Percentiles rank a stretch among this genome's conserved stretches.
Evolutionary conservation across 2,888 invertebrate species (phyloP).

Genomic region (Drosophila siamana): DNA sequence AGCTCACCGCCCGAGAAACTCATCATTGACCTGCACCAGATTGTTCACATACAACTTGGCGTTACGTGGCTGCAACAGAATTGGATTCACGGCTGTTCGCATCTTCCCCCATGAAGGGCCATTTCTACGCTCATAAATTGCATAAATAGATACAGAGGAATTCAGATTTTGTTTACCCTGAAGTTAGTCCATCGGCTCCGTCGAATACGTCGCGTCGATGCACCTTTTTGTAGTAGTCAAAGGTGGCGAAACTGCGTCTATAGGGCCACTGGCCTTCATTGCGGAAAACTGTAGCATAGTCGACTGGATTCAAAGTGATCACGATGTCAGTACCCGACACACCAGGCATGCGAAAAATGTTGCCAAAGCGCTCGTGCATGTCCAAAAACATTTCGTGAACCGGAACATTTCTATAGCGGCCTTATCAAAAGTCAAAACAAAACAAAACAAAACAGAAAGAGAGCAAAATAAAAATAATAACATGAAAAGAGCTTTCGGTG

Average conservation of each 20-base stretch:
- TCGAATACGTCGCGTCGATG: constrained; percentile 64
- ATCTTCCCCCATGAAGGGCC: constrained; percentile 89
- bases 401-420: constrained; percentile 56
- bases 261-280: constrained; percentile 86
- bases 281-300: constrained; percentile 86
- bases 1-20: constrained; percentile 81
- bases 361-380: constrained; percentile 81
- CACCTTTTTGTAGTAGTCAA: constrained; percentile 83
- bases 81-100: constrained; percentile 89
- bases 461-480: not conserved
- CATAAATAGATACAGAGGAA: not conserved
- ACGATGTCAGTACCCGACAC: constrained; percentile 82
- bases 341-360: constrained; percentile 84
- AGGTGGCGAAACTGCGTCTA: constrained; percentile 83
- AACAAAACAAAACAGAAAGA: not conserved
- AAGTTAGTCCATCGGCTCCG: constrained; percentile 65
- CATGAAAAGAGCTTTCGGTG: constrained; percentile 14
- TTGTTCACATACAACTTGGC: constrained; percentile 86
- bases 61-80: constrained; percentile 88
- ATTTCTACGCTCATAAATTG: constrained; percentile 84
- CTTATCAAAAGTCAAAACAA: constrained; percentile 41
- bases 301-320: constrained; percentile 86
- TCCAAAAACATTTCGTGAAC: constrained; percentile 62
- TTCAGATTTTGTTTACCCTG: constrained; percentile 54
- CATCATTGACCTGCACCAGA: constrained; percentile 86